Evolutionary conservation across 2,888 invertebrate species (phyloP), one percentile per base, ranked within the genome.

Genomic region (Notocelia uddmanniana): DNA sequence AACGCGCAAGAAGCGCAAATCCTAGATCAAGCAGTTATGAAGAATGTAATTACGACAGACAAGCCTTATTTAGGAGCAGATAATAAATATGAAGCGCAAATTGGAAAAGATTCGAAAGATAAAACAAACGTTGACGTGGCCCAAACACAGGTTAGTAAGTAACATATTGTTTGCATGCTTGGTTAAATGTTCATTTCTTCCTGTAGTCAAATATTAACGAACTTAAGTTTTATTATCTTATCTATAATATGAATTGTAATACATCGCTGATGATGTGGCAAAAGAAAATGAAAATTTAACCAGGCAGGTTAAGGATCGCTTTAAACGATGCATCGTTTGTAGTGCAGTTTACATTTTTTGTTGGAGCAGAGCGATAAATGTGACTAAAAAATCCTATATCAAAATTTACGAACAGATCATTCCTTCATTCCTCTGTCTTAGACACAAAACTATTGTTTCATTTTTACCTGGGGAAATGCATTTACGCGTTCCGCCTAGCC

Each of bases 51-150:
- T 15, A 48, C 54, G 0, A 60, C 34, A 10, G 59, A 48, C 9
- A 18, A 13, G 31, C 54, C 71, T 31, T 60, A 66, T 71, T 52
- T 71, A 19, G 31, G 66, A 45, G 21, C 15, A 60, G 31, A 71
- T 67, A 60, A 69, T 31, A 21, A 10, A 64, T 73, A 45, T 45
- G 57, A 74, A 72, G 64, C 55, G 19, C 48, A 68, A 26, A 70
- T 57, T 26, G 70, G 66, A 54, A 76, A 54, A 54, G 11, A 60
- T 54, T 11, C 21, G 8, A 45, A 48, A 45, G 55, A 72, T 48
- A 21, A 10, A 23, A 26, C 9, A 41, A 62, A 72, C 19, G 23
- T 45, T 23, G 26, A 31, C 26, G 41, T 19, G 45, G 21, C 21
- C 1, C 66, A 23, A 2, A 71, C 52, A 21, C 1, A 41, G 5